A percentile compares a stretch with the other conserved stretches of the same genome.
These are phyloP conservation scores for Pelusios castaneus DNA, from an alignment of 2,113 vertebrate species.

Conservation along the genomic window DNA sequence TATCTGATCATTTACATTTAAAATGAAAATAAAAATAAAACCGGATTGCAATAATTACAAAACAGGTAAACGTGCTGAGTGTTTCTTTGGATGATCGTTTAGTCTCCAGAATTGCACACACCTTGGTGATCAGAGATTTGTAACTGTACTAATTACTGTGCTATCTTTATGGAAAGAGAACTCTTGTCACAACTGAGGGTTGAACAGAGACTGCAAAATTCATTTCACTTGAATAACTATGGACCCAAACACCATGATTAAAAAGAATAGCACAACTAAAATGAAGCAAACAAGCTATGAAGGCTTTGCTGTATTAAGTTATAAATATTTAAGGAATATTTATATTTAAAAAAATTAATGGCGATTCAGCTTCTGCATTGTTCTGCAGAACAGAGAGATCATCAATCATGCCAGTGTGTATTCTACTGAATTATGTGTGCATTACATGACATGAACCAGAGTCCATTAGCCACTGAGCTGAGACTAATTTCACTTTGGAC, in stretches of 20 bases:
- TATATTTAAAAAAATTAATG: neutral
- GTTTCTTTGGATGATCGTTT: neutral
- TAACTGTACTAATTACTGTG: neutral
- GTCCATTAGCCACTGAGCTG: neutral
- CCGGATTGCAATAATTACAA: neutral
- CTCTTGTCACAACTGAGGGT: neutral
- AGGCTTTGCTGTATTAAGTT: neutral
- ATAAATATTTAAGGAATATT: neutral
- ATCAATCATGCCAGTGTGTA: neutral
- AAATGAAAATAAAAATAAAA: constrained; percentile 11
- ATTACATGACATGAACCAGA: neutral
- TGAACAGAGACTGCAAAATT: neutral
- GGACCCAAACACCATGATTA: neutral
- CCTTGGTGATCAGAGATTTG: neutral
- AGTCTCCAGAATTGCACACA: neutral
- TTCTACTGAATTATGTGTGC: neutral
- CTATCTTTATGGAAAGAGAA: neutral
- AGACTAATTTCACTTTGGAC: neutral
- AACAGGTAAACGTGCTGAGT: neutral
- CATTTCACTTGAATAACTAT: neutral
- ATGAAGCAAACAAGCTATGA: constrained; percentile 23
- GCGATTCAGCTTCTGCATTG: neutral
- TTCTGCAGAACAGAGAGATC: constrained; percentile 10
- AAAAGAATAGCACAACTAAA: neutral
- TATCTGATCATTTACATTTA: neutral